Conservation (phyloP, 2,797 vertebrate genomes). For the Gallinago stenura region DNA sequence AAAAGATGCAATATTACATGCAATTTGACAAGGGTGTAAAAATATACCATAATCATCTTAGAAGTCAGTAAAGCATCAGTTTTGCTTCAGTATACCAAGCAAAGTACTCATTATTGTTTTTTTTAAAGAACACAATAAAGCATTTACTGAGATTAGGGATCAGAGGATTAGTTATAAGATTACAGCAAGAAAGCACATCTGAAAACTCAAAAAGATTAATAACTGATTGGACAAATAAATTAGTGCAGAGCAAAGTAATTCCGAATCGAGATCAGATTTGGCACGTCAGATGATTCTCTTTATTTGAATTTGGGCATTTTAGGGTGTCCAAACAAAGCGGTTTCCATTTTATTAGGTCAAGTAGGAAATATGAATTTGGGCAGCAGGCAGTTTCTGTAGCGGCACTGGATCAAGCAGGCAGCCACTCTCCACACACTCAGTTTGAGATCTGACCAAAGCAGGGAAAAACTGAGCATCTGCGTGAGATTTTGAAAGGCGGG, state of each 20-base stretch:
- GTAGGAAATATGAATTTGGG: conserved; percentile 43
- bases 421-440: conserved; percentile 47
- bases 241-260: conserved; percentile 80
- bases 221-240: conserved; percentile 84
- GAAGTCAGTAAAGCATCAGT: conserved; percentile 73
- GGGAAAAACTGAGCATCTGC: conserved; percentile 70
- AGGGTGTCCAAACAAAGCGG: conserved; percentile 48
- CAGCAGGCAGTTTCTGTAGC: conserved; percentile 63
- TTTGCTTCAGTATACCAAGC: conserved; percentile 70
- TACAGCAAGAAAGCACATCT: conserved; percentile 95
- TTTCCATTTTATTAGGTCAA: conserved; percentile 32
- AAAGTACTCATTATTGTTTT: conserved; percentile 28
- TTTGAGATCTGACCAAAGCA: conserved; percentile 49
- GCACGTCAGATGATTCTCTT: conserved; percentile 9
- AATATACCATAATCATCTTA: conserved; percentile 23
- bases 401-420: conserved; percentile 62
- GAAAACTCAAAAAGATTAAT: conserved; percentile 80
- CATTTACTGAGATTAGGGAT: conserved; percentile 76
- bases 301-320: conserved; percentile 63
- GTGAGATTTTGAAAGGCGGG: conserved; percentile 34
- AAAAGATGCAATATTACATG: conserved; percentile 32
- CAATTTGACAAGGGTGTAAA: conserved; percentile 19
- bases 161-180: conserved; percentile 96
- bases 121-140: conserved; percentile 56
- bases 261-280: conserved; percentile 76